Percentiles rank a stretch among this genome's conserved stretches.
phyloP scores from a whole-genome alignment of 1,140 invertebrate genomes.

The Platorchestia sp. region DNA sequence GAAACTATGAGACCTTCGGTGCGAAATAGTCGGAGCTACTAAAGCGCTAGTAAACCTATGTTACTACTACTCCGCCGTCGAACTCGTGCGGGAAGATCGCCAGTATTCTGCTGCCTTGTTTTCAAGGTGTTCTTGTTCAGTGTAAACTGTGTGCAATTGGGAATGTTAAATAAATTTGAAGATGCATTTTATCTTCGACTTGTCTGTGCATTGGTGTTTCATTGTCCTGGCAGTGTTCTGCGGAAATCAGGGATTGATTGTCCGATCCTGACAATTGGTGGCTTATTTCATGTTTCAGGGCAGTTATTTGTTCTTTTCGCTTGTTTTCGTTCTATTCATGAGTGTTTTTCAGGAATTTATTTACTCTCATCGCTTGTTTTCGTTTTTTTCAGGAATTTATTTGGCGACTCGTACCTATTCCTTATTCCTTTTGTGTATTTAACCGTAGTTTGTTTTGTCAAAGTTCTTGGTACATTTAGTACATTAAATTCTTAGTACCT shows the following conservation, averaged over 20 bases:
- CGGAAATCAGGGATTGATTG: not conserved
- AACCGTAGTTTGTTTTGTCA: not conserved
- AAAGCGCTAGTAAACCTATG: no score
- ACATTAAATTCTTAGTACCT: not conserved
- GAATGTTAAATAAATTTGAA: not conserved
- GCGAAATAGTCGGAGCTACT: no score
- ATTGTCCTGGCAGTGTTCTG: not conserved
- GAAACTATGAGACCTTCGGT: no score
- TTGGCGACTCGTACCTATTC: no score
- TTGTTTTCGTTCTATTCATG: not conserved
- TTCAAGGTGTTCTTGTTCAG: not conserved
- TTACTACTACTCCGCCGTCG: not conserved
- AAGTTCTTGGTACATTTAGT: no score
- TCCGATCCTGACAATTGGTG: not conserved
- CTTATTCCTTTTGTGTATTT: no score
- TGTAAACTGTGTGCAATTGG: not conserved
- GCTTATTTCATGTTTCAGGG: not conserved
- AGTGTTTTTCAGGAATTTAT: not conserved
- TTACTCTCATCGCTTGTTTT: not conserved
- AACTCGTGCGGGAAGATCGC: not conserved
- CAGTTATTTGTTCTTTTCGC: not conserved
- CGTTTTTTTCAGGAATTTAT: not conserved
- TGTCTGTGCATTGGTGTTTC: not conserved
- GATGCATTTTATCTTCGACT: conserved; percentile 9
- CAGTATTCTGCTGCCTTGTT: not conserved